Base-by-base conservation (phyloP, 2,113 vertebrate genomes). In the Aegotheles bennettii region DNA sequence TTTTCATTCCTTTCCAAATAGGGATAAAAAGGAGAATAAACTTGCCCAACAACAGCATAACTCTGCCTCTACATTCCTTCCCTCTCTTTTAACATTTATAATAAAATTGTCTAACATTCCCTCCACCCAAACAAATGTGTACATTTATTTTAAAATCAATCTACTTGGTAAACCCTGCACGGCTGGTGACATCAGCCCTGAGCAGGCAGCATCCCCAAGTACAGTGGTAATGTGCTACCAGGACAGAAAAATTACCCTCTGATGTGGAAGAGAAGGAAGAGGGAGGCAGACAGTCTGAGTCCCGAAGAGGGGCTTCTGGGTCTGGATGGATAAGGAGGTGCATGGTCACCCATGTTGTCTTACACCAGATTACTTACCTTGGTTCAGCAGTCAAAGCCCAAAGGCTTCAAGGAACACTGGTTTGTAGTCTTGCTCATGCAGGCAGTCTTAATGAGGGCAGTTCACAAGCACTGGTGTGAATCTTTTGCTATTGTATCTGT, bases 291-390 rank as follows among this genome's bases (percentile, higher is more conserved):
- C 11, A 40, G 28, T 26, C 9, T 2, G 7, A 40, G 29, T 50
- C 23, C 36, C 0, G 1, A 0, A 1, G 13, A 67, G 6, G 25
- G 31, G 1, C 13, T 92, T 6, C 3, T 1, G 13, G 13, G 25
- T 79, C 21, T 1, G 4, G n/a, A 10, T 45, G 12, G 20, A 33
- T 48, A 28, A 59, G 19, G 11, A 50, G 5, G 5, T 56, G 20
- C 4, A 1, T 35, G 9, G 40, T 31, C n/a, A 43, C 19, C 20
- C 5, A 2, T 23, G 6, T 31, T 48, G 5, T 85, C 38, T 36
- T 83, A 12, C 17, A 26, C 4, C 15, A 36, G 11, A 3, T 43
- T 69, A 12, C 8, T 68, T 47, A 54, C 3, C 16, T 54, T 3
- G 4, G 18, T 57, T 91, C 26, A 73, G 5, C 33, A 59, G 24